phyloP scores from a whole-genome alignment of 2,888 invertebrate genomes.

The Ophioninae sp. region DNA sequence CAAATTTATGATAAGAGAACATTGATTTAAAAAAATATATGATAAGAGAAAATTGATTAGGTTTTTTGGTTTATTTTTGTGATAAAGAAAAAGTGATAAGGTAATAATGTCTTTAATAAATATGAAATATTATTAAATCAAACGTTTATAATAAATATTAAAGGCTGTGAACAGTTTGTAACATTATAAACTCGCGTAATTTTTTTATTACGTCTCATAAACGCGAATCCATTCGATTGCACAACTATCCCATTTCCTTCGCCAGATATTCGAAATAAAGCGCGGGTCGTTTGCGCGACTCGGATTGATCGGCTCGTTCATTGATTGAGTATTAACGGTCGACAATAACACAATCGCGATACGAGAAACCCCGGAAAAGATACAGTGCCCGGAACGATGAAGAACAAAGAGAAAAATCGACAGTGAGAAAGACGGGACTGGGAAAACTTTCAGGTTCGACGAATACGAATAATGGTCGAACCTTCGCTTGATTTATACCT shows the following conservation, averaged over 20 bases:
- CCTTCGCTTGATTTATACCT: conserved; percentile 65
- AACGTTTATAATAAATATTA: too few species aligned
- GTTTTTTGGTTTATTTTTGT: too few species aligned
- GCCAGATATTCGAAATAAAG: background rate
- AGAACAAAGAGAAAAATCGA: conserved; percentile 29
- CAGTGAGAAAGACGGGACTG: conserved; percentile 8
- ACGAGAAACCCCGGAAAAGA: conserved; percentile 24
- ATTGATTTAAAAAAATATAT: too few species aligned
- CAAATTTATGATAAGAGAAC: too few species aligned
- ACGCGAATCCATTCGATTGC: background rate
- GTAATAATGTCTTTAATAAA: too few species aligned
- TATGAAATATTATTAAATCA: too few species aligned
- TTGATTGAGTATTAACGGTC: conserved; percentile 34
- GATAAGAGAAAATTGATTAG: too few species aligned
- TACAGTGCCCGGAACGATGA: background rate
- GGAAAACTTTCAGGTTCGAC: conserved; percentile 57
- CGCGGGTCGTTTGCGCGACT: background rate
- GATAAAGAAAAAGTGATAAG: too few species aligned
- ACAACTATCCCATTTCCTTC: background rate
- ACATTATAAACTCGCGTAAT: background rate
- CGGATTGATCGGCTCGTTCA: background rate
- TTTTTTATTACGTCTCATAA: background rate
- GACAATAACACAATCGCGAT: conserved; percentile 19
- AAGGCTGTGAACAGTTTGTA: too few species aligned
- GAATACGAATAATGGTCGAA: conserved; percentile 61